Evolutionary conservation across 2,113 vertebrate genomes (phyloP), one percentile per base, ranked within the genome.

Genomic region (Eupsittula cactorum): DNA sequence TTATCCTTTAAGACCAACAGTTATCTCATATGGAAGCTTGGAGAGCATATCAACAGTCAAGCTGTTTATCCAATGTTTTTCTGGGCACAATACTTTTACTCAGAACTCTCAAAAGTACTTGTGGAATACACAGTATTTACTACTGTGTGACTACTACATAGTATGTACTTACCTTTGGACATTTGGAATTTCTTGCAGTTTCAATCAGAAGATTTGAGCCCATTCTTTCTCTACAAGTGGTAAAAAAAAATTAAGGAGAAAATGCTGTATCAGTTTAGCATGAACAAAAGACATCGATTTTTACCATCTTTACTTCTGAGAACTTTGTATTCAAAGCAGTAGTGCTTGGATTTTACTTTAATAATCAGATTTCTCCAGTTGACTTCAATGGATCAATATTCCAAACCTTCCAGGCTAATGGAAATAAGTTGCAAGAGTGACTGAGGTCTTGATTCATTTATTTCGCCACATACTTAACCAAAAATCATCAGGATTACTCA

Each of bases 161-260:
- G 31, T 13, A 21, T n/a, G 49, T 67, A 90, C 98, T 98, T 96
- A 99, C 99, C 98, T 99, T 99, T 21, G 99, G 99, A 97, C 99
- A 99, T 63, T 95, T 97, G 15, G 98, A 98, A 96, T 99, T 99
- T 97, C 99, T 98, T 91, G 99, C 98, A 24, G 99, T 99, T 97
- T 99, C 99, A 93, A 99, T 99, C 98, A 99, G 97, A 82, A 99
- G 97, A 90, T 99, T 97, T 75, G 99, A 99, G 75, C 99, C 99
- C 98, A 99, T 98, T 98, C 98, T 99, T 95, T 99, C 99, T 97
- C 99, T 99, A 96, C 70, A 95, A 92, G 57, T 49, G 62, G 39
- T 17, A 59, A 92, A 95, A 87, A 37, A 59, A 59, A 21, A 63
- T 90, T 94, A 91, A 59, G 86, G 19, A 20, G 6, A 82, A 79